Evolutionary conservation across 2,113 vertebrate species (phyloP), one percentile per base, ranked within the genome.

Genomic region (Mirza zaza): DNA sequence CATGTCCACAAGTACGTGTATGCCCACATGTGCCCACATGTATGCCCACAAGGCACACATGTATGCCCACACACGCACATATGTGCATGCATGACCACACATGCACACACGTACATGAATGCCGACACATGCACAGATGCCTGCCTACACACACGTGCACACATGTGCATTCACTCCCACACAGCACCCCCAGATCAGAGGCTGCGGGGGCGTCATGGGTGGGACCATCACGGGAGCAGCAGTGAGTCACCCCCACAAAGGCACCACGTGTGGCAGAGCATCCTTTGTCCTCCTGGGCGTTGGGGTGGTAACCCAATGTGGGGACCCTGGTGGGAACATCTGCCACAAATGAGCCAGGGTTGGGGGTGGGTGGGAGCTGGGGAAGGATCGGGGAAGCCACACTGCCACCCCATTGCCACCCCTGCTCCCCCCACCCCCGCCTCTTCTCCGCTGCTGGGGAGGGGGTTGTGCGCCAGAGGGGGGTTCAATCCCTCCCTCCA

Each of bases 321-420:
- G 52, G 52, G 17, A 17, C 52, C 5, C 52, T 18, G 52, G 17
- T 4, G 17, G 52, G 52, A 55, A 55, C 52, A 55, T 9, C 52
- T 5, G 21, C 45, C 63, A 8, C 45, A 29, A 14, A 61, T 68
- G 59, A 63, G 2, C 15, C 52, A 27, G 7, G n/a, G 2, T 1
- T 50, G 9, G 11, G 4, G 14, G 4, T 5, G 21, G 12, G 11
- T 3, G 13, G 32, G 59, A 52, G 34, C 8, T 2, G 8, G 83
- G 25, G 6, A 6, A 67, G 67, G 27, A 5, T 39, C 25, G 3
- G 34, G n/a, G 5, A 1, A 13, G 36, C 61, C 20, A 5, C 3
- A 3, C 12, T 29, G 27, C 7, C 34, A 14, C 7, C 8, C 14
- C 9, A 7, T 15, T 2, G 3, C 55, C 9, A 0, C 0, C 8